Percentiles rank a stretch among this genome's conserved stretches.
These are phyloP conservation scores for Bombus ignitus DNA, from an alignment of 1,140 invertebrate genomes.

Conservation along the genomic window DNA sequence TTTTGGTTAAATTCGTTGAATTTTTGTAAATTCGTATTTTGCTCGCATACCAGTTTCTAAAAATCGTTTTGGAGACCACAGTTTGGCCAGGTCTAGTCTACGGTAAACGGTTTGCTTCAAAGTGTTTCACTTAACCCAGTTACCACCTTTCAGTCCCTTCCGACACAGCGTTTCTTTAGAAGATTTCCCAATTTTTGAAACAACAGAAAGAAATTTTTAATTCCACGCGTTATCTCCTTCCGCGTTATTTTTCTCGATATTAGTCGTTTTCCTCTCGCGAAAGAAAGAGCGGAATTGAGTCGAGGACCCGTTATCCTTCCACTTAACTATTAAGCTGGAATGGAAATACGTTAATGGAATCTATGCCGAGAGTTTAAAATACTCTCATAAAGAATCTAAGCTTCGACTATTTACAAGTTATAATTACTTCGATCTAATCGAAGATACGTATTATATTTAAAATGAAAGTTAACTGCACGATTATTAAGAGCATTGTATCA, in stretches of 20 bases:
- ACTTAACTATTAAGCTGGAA: too few relatives aligned
- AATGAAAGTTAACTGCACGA: too few relatives aligned
- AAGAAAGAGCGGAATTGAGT: neutral
- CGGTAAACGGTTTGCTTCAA: neutral
- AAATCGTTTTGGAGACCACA: neutral
- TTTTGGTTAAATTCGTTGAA: too few relatives aligned
- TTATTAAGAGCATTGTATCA: too few relatives aligned
- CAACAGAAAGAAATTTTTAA: neutral
- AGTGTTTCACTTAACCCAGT: neutral
- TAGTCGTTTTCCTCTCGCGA: neutral
- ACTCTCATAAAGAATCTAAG: too few relatives aligned
- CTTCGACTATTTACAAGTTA: too few relatives aligned
- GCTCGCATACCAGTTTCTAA: neutral
- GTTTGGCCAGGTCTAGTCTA: neutral
- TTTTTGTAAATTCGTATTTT: too few relatives aligned
- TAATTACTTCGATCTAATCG: too few relatives aligned
- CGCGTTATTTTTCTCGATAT: neutral
- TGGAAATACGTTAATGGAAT: too few relatives aligned
- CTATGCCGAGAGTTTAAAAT: too few relatives aligned
- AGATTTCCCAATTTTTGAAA: neutral
- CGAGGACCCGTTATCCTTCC: neutral
- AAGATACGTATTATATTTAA: too few relatives aligned
- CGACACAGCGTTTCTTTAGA: neutral
- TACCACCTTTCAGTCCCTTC: neutral
- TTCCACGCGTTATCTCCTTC: neutral